These are phyloP conservation scores for Smutsia temminckii DNA, from an alignment of 2,797 vertebrate genomes.

Conservation along the genomic window DNA sequence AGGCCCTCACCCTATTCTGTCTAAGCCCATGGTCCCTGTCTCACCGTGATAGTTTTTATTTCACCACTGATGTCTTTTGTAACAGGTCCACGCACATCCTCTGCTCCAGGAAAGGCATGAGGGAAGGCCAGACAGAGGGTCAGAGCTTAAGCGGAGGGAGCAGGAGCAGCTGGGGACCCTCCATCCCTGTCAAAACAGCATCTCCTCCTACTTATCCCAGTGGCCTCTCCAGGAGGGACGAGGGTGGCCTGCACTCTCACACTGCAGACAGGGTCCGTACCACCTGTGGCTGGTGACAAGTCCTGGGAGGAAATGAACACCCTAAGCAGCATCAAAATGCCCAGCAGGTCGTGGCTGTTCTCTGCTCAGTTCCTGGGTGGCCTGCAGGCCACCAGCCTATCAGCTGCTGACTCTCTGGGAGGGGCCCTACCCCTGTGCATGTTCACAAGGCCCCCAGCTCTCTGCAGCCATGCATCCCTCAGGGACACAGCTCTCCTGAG, in stretches of 20 bases:
- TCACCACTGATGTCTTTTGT: fast-evolving
- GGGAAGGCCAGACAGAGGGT: background rate
- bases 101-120: background rate
- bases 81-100: fast-evolving
- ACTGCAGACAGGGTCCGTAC: too few relatives aligned
- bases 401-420: background rate
- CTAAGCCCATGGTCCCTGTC: too few relatives aligned
- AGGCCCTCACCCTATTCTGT: too few relatives aligned
- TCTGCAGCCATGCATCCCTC: too few relatives aligned
- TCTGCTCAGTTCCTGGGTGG: too few relatives aligned
- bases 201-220: fast-evolving
- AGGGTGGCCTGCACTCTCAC: fast-evolving
- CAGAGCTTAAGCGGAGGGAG: fast-evolving
- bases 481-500: background rate
- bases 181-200: fast-evolving
- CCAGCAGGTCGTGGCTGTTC: fast-evolving
- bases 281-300: background rate
- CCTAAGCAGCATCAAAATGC: fast-evolving
- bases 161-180: background rate
- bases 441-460: background rate
- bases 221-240: fast-evolving
- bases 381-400: too few relatives aligned
- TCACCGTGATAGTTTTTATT: fast-evolving
- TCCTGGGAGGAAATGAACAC: background rate
- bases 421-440: too few relatives aligned